These are phyloP conservation scores for Heliothis peltigera DNA, from an alignment of 2,888 invertebrate species.

Conservation along the genomic window DNA sequence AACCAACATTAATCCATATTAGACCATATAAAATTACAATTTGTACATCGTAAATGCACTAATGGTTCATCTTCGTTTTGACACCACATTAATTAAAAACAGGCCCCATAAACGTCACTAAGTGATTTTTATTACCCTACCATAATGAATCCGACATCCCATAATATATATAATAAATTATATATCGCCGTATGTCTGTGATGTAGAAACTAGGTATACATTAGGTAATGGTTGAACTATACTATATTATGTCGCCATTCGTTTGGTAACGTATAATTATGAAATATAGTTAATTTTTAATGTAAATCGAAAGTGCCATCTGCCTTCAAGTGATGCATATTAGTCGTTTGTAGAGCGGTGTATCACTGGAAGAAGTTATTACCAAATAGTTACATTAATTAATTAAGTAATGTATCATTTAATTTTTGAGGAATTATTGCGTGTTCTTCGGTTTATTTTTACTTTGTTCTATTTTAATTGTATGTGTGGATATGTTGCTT, in stretches of 20 bases:
- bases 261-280: constrained; percentile 52
- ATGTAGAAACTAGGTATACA: constrained; percentile 48
- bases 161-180: constrained; percentile 58
- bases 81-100: constrained; percentile 62
- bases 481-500: no score
- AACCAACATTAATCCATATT: not conserved
- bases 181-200: constrained; percentile 50
- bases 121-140: constrained; percentile 68
- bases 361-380: constrained; percentile 4
- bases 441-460: not conserved
- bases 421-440: not conserved
- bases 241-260: constrained; percentile 39
- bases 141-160: constrained; percentile 52
- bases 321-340: constrained; percentile 33
- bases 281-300: constrained; percentile 51
- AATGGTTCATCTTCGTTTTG: constrained; percentile 62
- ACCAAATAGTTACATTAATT: constrained; percentile 12
- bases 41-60: constrained; percentile 57
- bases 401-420: not conserved
- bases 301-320: constrained; percentile 43
- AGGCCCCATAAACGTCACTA: constrained; percentile 66
- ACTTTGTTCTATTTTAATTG: no score
- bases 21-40: constrained; percentile 43
- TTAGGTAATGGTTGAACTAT: constrained; percentile 56
- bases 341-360: constrained; percentile 16